Percentiles rank a stretch among this genome's conserved stretches.
phyloP scores from a whole-genome alignment of 2,113 vertebrate species.

The Anthoscopus minutus region DNA sequence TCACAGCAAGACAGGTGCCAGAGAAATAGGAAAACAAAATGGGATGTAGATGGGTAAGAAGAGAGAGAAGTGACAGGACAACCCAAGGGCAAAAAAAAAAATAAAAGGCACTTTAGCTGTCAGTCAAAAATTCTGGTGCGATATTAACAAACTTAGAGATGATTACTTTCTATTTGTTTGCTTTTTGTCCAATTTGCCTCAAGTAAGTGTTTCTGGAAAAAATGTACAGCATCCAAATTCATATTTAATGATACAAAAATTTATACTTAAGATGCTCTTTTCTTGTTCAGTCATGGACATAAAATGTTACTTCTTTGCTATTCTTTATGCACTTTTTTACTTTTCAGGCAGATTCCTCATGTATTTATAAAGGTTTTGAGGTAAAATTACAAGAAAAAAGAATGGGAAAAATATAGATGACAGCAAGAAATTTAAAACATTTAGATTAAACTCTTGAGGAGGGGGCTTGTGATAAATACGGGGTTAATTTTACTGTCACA shows the following conservation, averaged over 20 bases:
- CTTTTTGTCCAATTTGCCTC: not conserved
- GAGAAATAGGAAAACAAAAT: constrained; percentile 27
- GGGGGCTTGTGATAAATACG: not conserved
- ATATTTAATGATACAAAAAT: not conserved
- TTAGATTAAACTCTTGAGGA: not conserved
- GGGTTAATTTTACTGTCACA: not conserved
- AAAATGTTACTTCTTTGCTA: not conserved
- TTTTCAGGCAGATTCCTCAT: not conserved
- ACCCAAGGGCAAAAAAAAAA: not conserved
- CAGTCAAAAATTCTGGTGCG: constrained; percentile 15
- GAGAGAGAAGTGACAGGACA: constrained; percentile 38
- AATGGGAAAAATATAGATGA: not conserved
- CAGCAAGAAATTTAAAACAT: not conserved
- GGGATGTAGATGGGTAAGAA: constrained; percentile 27
- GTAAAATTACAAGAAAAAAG: not conserved
- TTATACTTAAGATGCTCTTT: not conserved
- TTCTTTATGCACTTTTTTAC: not conserved
- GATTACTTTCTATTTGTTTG: not conserved
- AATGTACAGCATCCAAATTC: not conserved
- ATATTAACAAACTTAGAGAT: not conserved
- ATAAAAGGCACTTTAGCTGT: not conserved
- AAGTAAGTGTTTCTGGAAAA: not conserved
- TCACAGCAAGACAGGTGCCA: constrained; percentile 44
- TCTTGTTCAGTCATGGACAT: not conserved
- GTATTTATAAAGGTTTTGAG: not conserved